Percentiles rank a stretch among this genome's conserved stretches.
phyloP scores from a whole-genome alignment of 2,113 vertebrate genomes.

The Sciurus niger region DNA sequence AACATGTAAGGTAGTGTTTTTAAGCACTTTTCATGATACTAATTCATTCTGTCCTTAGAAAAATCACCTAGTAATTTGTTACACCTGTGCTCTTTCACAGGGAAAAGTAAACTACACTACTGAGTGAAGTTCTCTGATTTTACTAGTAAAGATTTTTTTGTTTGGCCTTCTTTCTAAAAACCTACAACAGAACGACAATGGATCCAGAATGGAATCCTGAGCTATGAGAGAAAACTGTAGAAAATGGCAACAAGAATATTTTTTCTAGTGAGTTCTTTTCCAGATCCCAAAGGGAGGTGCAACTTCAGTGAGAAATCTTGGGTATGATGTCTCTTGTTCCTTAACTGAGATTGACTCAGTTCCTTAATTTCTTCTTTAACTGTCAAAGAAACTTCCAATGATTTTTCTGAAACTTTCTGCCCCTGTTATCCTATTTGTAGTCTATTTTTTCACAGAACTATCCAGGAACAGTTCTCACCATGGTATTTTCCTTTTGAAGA shows the following conservation, averaged over 20 bases:
- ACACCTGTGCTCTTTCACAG: neutral
- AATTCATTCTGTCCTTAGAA: neutral
- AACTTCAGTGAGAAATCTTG: neutral
- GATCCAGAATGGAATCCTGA: neutral
- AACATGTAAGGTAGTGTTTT: neutral
- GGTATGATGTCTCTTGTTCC: neutral
- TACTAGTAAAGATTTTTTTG: neutral
- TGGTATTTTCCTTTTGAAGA: neutral
- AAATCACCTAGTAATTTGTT: neutral
- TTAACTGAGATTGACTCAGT: neutral
- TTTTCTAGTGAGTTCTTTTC: neutral
- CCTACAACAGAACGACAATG: neutral
- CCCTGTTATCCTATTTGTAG: neutral
- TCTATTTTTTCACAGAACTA: neutral
- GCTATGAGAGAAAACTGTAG: neutral
- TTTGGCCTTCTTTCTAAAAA: neutral
- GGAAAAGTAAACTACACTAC: neutral
- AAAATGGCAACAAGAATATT: neutral
- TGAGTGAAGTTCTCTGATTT: constrained; percentile 47
- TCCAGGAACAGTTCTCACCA: neutral
- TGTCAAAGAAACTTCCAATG: neutral
- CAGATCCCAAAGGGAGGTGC: neutral
- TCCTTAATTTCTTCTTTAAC: neutral
- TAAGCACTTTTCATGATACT: neutral
- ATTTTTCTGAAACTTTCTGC: constrained; percentile 16